phyloP scores from a whole-genome alignment of 2,888 invertebrate species.

The Microplitis deprimator region DNA sequence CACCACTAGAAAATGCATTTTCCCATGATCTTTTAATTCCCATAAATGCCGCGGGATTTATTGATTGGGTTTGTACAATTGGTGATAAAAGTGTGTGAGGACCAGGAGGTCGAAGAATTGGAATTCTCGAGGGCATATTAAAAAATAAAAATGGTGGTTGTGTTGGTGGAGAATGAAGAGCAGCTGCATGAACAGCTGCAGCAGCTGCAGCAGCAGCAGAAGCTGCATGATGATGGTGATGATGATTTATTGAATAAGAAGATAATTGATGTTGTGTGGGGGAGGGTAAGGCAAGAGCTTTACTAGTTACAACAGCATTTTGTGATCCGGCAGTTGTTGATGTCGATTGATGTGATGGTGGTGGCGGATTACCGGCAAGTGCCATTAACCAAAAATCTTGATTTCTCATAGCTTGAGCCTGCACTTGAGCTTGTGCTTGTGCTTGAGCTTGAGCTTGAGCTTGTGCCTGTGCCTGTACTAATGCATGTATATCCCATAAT shows the following conservation, averaged over 20 bases:
- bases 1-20: slow-evolving; percentile 78
- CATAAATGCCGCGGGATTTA: slow-evolving; percentile 70
- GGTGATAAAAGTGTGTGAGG: slow-evolving; percentile 61
- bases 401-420: slow-evolving; percentile 62
- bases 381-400: slow-evolving; percentile 70
- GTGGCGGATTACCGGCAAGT: slow-evolving; percentile 62
- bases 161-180: slow-evolving; percentile 69
- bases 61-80: slow-evolving; percentile 59
- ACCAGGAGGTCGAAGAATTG: slow-evolving; percentile 66
- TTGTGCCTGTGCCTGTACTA: slow-evolving; percentile 67
- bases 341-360: slow-evolving; percentile 28
- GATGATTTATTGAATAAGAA: slow-evolving; percentile 52
- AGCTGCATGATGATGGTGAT: slow-evolving; percentile 76
- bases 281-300: slow-evolving; percentile 73
- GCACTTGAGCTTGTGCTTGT: slow-evolving; percentile 57
- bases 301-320: slow-evolving; percentile 51
- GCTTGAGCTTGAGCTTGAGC: slow-evolving; percentile 65
- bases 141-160: slow-evolving; percentile 64
- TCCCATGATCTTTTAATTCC: slow-evolving; percentile 81
- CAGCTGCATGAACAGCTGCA: slow-evolving; percentile 64
- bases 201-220: slow-evolving; percentile 75
- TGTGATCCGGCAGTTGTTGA: slow-evolving; percentile 31
- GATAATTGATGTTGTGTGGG: slow-evolving; percentile 70
- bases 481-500: slow-evolving; percentile 69
- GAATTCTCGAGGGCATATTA: slow-evolving; percentile 65